Conservation (phyloP, 1,140 invertebrate genomes). For the Zeugodacus cucurbitae region DNA sequence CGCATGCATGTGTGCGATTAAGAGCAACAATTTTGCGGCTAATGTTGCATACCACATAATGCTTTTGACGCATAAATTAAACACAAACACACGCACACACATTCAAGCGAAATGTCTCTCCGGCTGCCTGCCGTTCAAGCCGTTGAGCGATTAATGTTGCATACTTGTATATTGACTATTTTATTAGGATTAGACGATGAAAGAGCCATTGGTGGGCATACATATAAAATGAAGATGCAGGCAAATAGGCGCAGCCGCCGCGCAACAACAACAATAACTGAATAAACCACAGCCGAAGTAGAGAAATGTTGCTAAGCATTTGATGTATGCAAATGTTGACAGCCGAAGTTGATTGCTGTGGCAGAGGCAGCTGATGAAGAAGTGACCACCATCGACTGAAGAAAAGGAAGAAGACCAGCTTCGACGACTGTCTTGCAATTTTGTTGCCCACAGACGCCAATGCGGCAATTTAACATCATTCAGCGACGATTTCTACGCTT, state of each 20-base stretch:
- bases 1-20: constrained; percentile 11
- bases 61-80: constrained; percentile 20
- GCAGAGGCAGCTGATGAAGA: neutral
- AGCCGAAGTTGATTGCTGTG: neutral
- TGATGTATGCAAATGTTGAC: constrained; percentile 33
- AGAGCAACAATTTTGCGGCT: constrained; percentile 28
- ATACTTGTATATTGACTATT: neutral
- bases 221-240: neutral
- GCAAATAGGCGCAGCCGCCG: neutral
- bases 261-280: neutral
- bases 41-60: constrained; percentile 34
- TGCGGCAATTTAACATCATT: constrained; percentile 17
- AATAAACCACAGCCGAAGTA: neutral
- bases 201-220: neutral
- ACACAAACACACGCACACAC: neutral
- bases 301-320: neutral
- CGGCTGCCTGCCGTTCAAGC: neutral
- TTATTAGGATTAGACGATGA: constrained; percentile 30
- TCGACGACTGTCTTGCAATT: neutral
- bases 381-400: neutral
- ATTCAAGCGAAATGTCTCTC: neutral
- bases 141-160: constrained; percentile 12
- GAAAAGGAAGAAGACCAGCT: neutral
- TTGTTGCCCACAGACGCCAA: neutral
- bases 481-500: constrained; percentile 9